Percentiles rank a stretch among this genome's conserved stretches.
Conservation (phyloP, 1,140 invertebrate genomes). For the Zaprionus taronus region DNA sequence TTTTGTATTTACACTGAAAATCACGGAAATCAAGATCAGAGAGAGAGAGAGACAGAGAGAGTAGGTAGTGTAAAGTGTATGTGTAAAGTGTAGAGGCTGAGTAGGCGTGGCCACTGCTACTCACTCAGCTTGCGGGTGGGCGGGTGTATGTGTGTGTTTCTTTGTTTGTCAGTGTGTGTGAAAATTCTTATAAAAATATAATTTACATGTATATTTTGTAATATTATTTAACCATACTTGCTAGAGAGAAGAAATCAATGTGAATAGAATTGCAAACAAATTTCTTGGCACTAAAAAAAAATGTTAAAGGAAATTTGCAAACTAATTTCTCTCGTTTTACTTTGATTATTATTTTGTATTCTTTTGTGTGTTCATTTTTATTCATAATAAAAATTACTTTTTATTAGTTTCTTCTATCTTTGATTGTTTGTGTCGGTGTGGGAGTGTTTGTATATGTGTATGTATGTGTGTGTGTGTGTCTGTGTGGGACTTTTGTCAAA, state of each 20-base stretch:
- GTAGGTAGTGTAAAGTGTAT: neutral
- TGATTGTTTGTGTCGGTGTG: slow-evolving; percentile 26
- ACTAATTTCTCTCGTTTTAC: slow-evolving; percentile 20
- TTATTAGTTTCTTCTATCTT: slow-evolving; percentile 1
- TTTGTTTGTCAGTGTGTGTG: slow-evolving; percentile 35
- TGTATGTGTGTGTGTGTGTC: slow-evolving; percentile 10
- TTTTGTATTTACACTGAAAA: slow-evolving; percentile 62
- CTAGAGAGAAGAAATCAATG: slow-evolving; percentile 51
- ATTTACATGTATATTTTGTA: slow-evolving; percentile 57
- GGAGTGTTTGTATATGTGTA: slow-evolving; percentile 18
- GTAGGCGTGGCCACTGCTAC: slow-evolving; percentile 52
- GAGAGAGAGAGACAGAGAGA: slow-evolving; percentile 17
- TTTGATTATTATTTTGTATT: slow-evolving; percentile 60
- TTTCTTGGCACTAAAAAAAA: slow-evolving; percentile 68
- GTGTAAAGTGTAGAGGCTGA: slow-evolving; percentile 41
- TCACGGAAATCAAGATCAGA: slow-evolving; percentile 1
- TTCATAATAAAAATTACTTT: slow-evolving; percentile 65
- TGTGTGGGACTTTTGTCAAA: slow-evolving; percentile 37
- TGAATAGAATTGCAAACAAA: slow-evolving; percentile 49
- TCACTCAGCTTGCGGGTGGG: slow-evolving; percentile 31
- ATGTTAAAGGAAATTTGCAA: slow-evolving; percentile 31
- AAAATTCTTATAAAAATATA: slow-evolving; percentile 78
- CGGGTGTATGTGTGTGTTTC: slow-evolving; percentile 20
- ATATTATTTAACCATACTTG: slow-evolving; percentile 34
- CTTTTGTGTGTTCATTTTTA: slow-evolving; percentile 67